phyloP scores from a whole-genome alignment of 2,797 vertebrate species.

The Lycodopsis pacificus region DNA sequence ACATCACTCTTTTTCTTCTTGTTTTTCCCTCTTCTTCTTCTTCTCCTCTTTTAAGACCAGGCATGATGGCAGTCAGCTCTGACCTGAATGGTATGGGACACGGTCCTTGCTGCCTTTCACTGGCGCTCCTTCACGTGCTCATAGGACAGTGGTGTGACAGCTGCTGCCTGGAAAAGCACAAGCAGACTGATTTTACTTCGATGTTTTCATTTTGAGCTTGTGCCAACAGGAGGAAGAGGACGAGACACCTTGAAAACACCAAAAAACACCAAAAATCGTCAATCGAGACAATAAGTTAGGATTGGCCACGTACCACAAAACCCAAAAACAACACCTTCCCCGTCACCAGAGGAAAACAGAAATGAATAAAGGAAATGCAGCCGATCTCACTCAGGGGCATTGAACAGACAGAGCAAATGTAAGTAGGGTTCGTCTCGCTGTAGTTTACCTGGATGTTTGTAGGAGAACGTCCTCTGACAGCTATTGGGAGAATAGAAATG shows the following conservation, averaged over 20 bases:
- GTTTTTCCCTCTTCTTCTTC: constrained; percentile 9
- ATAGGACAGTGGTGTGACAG: constrained; percentile 83
- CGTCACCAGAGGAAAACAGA: constrained; percentile 44
- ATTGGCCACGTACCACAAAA: constrained; percentile 26
- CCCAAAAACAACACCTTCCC: constrained; percentile 13
- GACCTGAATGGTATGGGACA: constrained; percentile 36
- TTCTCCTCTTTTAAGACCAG: constrained; percentile 40
- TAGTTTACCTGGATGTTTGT: constrained; percentile 81
- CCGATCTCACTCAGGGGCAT: constrained; percentile 24
- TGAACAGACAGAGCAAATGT: constrained; percentile 20
- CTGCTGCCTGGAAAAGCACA: constrained; percentile 71
- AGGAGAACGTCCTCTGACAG: constrained; percentile 74
- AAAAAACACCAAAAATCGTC: constrained; percentile 25
- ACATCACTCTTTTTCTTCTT: constrained; percentile 15
- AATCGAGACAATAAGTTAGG: constrained; percentile 4
- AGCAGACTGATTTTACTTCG: constrained; percentile 5
- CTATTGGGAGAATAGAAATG: constrained; percentile 81
- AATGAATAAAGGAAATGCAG: constrained; percentile 42
- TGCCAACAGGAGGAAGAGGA: neutral
- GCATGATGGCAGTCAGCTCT: constrained; percentile 48
- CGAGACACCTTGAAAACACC: constrained; percentile 15
- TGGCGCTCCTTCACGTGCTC: constrained; percentile 79
- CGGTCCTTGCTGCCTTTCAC: constrained; percentile 60
- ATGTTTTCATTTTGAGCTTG: neutral
- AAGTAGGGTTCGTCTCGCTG: constrained; percentile 18